phyloP scores from a whole-genome alignment of 2,113 vertebrate species.

The Datnioides undecimradiatus region DNA sequence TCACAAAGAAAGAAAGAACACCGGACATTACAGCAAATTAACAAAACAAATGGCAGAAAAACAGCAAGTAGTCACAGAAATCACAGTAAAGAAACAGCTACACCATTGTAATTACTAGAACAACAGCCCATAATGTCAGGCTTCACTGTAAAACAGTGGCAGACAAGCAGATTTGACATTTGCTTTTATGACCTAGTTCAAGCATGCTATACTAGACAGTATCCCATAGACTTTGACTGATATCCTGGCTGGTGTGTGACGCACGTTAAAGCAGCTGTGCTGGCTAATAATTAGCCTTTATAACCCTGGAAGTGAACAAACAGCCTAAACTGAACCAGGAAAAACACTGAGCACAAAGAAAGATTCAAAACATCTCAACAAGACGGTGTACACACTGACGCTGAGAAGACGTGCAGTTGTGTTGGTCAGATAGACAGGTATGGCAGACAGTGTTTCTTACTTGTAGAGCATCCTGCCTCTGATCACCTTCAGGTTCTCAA shows the following conservation, averaged over 20 bases:
- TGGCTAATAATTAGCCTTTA: conserved; percentile 78
- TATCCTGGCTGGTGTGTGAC: neutral
- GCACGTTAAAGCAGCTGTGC: conserved; percentile 23
- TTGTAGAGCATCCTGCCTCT: conserved; percentile 92
- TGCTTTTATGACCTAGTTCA: conserved; percentile 32
- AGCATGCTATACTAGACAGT: neutral
- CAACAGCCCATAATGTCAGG: neutral
- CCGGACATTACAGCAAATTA: neutral
- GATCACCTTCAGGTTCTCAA: conserved; percentile 93
- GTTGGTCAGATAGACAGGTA: neutral
- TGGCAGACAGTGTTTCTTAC: no score
- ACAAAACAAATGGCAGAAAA: neutral
- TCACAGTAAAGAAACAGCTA: neutral
- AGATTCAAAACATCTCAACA: neutral
- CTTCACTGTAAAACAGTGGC: neutral
- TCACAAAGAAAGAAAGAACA: neutral
- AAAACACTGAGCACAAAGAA: conserved; percentile 23
- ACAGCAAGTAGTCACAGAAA: neutral
- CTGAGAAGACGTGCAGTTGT: neutral
- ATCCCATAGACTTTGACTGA: neutral
- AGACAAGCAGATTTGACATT: neutral
- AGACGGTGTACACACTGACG: no score
- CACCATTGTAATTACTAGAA: neutral
- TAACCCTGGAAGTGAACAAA: conserved; percentile 55
- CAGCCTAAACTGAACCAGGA: conserved; percentile 4